Conservation (phyloP, 2,888 invertebrate species). For the Ennomos fuscantarius region DNA sequence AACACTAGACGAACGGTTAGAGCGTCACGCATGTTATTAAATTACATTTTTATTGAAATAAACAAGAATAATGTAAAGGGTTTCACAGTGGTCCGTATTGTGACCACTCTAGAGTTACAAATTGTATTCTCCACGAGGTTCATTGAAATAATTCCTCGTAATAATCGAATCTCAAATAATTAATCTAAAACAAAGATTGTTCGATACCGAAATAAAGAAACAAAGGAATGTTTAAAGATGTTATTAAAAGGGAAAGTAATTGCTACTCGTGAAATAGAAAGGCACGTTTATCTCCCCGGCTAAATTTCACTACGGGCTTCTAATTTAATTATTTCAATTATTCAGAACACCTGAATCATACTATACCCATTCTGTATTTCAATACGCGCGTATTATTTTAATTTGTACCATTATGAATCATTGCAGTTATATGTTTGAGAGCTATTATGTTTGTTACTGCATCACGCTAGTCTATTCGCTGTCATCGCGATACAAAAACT, state of each 20-base stretch:
- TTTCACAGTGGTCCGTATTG: too few species aligned
- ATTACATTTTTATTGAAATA: too few species aligned
- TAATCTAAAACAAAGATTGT: conserved; percentile 32
- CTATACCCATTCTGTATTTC: background rate
- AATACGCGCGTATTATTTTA: too few species aligned
- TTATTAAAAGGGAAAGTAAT: conserved; percentile 56
- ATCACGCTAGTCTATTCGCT: background rate
- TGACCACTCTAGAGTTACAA: too few species aligned
- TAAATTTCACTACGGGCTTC: conserved; percentile 56
- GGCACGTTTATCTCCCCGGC: conserved; percentile 36
- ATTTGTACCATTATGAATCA: too few species aligned
- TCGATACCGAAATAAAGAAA: conserved; percentile 33
- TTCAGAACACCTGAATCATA: conserved; percentile 43
- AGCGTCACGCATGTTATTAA: too few species aligned
- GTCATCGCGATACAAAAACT: background rate
- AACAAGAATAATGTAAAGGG: too few species aligned
- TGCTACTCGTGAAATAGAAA: conserved; percentile 54
- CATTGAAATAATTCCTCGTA: conserved; percentile 22
- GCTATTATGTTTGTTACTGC: too few species aligned
- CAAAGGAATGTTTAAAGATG: conserved; percentile 42
- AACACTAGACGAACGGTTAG: too few species aligned
- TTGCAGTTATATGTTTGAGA: too few species aligned
- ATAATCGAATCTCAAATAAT: conserved; percentile 33
- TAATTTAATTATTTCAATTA: conserved; percentile 65
- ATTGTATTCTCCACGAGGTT: too few species aligned